A percentile compares a stretch with the other conserved stretches of the same genome.
Conservation (phyloP, 1,140 invertebrate genomes). For the Copidosoma floridanum region DNA sequence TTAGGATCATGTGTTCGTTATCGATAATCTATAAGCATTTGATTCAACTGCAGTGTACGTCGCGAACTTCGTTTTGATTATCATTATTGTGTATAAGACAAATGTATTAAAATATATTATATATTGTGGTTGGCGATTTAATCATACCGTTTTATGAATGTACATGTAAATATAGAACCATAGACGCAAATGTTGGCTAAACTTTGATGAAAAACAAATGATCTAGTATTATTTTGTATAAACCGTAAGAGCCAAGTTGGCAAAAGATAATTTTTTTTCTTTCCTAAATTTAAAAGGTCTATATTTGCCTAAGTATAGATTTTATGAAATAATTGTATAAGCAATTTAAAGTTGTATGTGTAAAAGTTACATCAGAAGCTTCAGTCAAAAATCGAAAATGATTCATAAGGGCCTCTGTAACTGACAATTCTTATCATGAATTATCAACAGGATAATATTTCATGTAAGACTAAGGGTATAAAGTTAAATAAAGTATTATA, state of each 20-base stretch:
- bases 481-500: conserved; percentile 49
- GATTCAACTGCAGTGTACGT: too few relatives aligned
- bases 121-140: too few relatives aligned
- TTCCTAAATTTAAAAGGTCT: neutral
- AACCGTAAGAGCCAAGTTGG: neutral
- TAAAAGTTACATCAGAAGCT: conserved; percentile 11
- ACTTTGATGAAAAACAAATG: neutral
- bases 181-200: too few relatives aligned
- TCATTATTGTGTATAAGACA: too few relatives aligned
- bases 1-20: too few relatives aligned
- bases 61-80: too few relatives aligned
- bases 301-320: conserved; percentile 12
- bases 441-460: conserved; percentile 37
- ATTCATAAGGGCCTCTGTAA: conserved; percentile 33
- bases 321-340: too few relatives aligned
- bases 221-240: conserved; percentile 15
- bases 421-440: conserved; percentile 43
- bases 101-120: too few relatives aligned
- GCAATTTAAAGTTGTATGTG: too few relatives aligned
- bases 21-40: too few relatives aligned
- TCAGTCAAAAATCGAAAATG: conserved; percentile 3
- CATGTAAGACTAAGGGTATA: conserved; percentile 39
- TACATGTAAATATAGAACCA: too few relatives aligned
- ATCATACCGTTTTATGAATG: too few relatives aligned
- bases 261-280: neutral